A percentile compares a stretch with the other conserved stretches of the same genome.
Evolutionary conservation across 2,797 vertebrate genomes (phyloP).

Genomic region (Sebastes steindachneri): DNA sequence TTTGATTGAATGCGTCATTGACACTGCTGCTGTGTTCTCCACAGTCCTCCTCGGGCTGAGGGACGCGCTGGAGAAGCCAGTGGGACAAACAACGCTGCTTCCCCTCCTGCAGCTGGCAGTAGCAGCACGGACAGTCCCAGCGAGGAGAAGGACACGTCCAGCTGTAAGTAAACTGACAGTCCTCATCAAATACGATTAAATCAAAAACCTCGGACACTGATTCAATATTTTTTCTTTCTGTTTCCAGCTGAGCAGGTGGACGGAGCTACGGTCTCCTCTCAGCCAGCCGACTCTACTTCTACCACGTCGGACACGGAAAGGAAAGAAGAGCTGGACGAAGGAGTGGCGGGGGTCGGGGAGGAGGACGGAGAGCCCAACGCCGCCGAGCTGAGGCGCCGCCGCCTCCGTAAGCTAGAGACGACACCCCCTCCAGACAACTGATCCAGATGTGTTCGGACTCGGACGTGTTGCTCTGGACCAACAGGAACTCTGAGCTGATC

Average conservation of each 20-base stretch:
- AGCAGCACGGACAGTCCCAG: conserved; percentile 31
- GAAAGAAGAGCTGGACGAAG: conserved; percentile 56
- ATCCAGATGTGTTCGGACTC: conserved; percentile 36
- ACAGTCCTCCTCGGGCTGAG: conserved; percentile 79
- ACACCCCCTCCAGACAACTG: conserved; percentile 82
- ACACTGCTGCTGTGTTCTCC: not conserved
- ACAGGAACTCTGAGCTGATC: conserved; percentile 41
- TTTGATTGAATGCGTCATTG: not conserved
- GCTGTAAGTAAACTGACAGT: conserved; percentile 50
- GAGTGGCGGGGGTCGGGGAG: conserved; percentile 61
- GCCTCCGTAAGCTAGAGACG: conserved; percentile 92
- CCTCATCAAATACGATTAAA: not conserved
- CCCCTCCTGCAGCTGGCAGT: conserved; percentile 42
- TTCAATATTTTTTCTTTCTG: not conserved
- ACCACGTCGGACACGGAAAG: conserved; percentile 66
- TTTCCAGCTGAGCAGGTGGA: conserved; percentile 57
- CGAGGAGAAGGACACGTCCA: conserved; percentile 50
- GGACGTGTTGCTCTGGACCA: conserved; percentile 48
- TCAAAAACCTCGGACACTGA: not conserved
- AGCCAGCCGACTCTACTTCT: conserved; percentile 69
- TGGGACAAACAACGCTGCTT: conserved; percentile 15
- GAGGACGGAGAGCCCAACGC: conserved; percentile 86
- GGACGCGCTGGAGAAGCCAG: conserved; percentile 45
- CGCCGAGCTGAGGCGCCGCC: conserved; percentile 88
- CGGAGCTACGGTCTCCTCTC: conserved; percentile 69